A percentile compares a stretch with the other conserved stretches of the same genome.
Evolutionary conservation across 2,888 invertebrate genomes (phyloP).

Genomic region (Cataglyphis livida): DNA sequence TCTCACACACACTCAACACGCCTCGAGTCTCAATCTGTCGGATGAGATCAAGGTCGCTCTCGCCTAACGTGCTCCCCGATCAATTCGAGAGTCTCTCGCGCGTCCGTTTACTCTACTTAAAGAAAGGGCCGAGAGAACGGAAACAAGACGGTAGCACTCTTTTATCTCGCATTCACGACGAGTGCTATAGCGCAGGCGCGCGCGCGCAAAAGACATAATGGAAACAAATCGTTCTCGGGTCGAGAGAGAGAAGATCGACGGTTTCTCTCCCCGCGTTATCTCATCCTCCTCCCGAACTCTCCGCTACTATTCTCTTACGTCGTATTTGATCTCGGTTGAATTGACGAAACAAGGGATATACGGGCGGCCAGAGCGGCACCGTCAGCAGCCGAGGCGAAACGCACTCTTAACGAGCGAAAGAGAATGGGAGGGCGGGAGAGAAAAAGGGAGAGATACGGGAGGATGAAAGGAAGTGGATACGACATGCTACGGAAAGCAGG

Average conservation of each 20-base stretch:
- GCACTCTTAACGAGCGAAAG: slow-evolving; percentile 56
- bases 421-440: neutral
- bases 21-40: slow-evolving; percentile 52
- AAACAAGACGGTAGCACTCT: slow-evolving; percentile 36
- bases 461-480: slow-evolving; percentile 29
- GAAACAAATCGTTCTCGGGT: slow-evolving; percentile 75
- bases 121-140: slow-evolving; percentile 10
- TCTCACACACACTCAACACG: slow-evolving; percentile 27
- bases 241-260: slow-evolving; percentile 14
- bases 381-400: slow-evolving; percentile 38
- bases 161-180: slow-evolving; percentile 50
- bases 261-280: neutral
- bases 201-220: slow-evolving; percentile 66
- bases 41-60: slow-evolving; percentile 55
- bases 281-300: neutral
- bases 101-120: neutral
- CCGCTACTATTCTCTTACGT: slow-evolving; percentile 45
- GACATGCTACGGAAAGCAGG: slow-evolving; percentile 6
- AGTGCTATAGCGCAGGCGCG: slow-evolving; percentile 19
- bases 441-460: neutral
- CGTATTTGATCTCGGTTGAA: slow-evolving; percentile 75
- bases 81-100: slow-evolving; percentile 60
- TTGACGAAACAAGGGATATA: slow-evolving; percentile 74
- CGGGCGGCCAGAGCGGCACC: slow-evolving; percentile 63
- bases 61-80: slow-evolving; percentile 36